Percentiles rank a stretch among this genome's conserved stretches.
Evolutionary conservation across 92 coral and sea anemone species (phyloP).

Genomic region (Epizoanthus fatuus): DNA sequence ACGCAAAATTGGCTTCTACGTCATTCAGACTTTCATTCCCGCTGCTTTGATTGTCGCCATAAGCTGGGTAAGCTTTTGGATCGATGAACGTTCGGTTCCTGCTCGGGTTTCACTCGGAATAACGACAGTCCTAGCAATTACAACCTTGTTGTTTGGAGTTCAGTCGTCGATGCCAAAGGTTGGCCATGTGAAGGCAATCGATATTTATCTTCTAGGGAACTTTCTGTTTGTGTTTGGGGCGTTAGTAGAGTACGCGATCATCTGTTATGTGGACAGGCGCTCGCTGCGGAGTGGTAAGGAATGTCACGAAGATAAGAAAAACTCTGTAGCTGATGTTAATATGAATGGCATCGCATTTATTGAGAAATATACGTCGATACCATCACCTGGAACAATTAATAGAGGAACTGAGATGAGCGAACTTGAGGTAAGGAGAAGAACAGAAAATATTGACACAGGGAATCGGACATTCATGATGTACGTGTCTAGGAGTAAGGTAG

Average conservation of each 20-base stretch:
- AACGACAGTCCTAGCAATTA: slow-evolving; percentile 77
- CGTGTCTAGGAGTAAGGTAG: too few relatives aligned
- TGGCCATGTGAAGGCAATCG: slow-evolving; percentile 74
- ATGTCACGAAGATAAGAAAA: background rate
- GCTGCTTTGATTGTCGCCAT: slow-evolving; percentile 58
- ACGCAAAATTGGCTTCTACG: slow-evolving; percentile 60
- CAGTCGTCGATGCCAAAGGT: slow-evolving; percentile 69
- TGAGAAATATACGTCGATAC: background rate
- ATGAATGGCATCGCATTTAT: background rate
- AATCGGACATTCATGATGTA: too few relatives aligned
- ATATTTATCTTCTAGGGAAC: slow-evolving; percentile 62
- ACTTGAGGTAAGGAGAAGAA: too few relatives aligned
- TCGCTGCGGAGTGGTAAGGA: background rate
- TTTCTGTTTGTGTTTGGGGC: slow-evolving; percentile 73
- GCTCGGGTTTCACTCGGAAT: slow-evolving; percentile 83
- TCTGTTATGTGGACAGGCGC: slow-evolving; percentile 53
- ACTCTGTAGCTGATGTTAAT: background rate
- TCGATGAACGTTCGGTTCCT: slow-evolving; percentile 79
- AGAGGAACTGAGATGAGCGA: too few relatives aligned
- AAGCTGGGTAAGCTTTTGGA: slow-evolving; percentile 82
- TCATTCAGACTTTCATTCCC: slow-evolving; percentile 67
- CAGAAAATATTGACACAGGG: too few relatives aligned
- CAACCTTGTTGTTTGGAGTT: slow-evolving; percentile 68
- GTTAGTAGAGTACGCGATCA: slow-evolving; percentile 65
- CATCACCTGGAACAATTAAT: background rate